Conservation (phyloP, 2,113 vertebrate genomes). For the Todiramphus chloris region DNA sequence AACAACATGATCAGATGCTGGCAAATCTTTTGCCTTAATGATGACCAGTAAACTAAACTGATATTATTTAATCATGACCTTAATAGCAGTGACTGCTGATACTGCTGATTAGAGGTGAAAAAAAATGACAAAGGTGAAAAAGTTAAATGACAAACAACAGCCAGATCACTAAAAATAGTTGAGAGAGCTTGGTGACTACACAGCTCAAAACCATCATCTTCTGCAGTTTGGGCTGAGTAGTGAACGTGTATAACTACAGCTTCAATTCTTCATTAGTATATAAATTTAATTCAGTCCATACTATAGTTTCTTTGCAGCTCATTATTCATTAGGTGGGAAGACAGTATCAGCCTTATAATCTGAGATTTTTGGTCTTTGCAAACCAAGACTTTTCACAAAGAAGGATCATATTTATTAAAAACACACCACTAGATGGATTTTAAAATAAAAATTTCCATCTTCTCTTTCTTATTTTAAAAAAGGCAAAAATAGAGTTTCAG, state of each 20-base stretch:
- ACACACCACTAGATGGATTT: conserved; percentile 4
- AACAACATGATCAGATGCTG: background rate
- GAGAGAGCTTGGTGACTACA: background rate
- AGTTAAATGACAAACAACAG: background rate
- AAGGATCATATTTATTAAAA: conserved; percentile 40
- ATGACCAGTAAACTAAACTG: background rate
- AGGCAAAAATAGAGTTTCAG: background rate
- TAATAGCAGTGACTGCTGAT: background rate
- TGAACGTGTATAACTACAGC: background rate
- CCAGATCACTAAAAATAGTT: background rate
- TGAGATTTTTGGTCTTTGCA: background rate
- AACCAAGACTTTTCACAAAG: background rate
- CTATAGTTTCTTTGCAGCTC: background rate
- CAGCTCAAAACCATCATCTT: background rate
- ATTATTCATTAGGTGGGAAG: background rate
- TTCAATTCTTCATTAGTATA: background rate
- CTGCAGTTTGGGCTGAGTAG: background rate
- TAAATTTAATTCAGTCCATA: background rate
- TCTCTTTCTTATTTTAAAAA: background rate
- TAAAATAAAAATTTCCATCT: background rate
- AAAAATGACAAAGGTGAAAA: background rate
- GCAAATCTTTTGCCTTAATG: conserved; percentile 2
- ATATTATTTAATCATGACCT: conserved; percentile 23
- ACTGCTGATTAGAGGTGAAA: background rate
- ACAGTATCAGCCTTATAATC: background rate